Conservation (phyloP, 2,888 invertebrate genomes). For the Cheilosia vernalis region DNA sequence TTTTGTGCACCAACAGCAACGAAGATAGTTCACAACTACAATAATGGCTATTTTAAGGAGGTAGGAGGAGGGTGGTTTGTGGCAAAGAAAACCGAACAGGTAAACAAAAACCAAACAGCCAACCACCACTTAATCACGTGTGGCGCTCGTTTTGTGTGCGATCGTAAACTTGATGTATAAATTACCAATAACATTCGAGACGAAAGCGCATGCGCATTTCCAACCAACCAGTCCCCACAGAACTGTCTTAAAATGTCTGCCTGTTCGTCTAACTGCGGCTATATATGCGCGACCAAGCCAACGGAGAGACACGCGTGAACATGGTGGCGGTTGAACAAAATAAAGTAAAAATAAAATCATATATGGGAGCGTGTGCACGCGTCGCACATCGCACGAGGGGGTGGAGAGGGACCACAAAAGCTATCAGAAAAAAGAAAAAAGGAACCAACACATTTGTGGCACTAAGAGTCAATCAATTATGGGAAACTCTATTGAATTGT, state of each 20-base stretch:
- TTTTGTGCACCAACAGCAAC: slow-evolving; percentile 32
- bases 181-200: slow-evolving; percentile 73
- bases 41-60: slow-evolving; percentile 32
- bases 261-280: slow-evolving; percentile 53
- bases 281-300: slow-evolving; percentile 36
- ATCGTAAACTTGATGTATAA: slow-evolving; percentile 67
- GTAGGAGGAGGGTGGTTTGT: slow-evolving; percentile 37
- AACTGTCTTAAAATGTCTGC: slow-evolving; percentile 65
- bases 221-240: slow-evolving; percentile 44
- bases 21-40: slow-evolving; percentile 44
- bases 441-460: slow-evolving; percentile 55
- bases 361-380: slow-evolving; percentile 55
- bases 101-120: slow-evolving; percentile 22
- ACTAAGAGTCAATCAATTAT: slow-evolving; percentile 66
- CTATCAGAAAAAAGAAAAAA: slow-evolving; percentile 10
- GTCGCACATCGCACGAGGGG: slow-evolving; percentile 12
- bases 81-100: slow-evolving; percentile 3
- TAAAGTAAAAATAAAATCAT: slow-evolving; percentile 20
- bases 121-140: slow-evolving; percentile 62
- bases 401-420: slow-evolving; percentile 6
- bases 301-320: slow-evolving; percentile 56
- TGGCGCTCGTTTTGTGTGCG: slow-evolving; percentile 50
- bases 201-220: slow-evolving; percentile 66
- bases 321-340: slow-evolving; percentile 39
- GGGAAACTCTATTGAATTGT: slow-evolving; percentile 55